Evolutionary conservation across 2,113 vertebrate species (phyloP).

Genomic region (Bubo scandiacus): DNA sequence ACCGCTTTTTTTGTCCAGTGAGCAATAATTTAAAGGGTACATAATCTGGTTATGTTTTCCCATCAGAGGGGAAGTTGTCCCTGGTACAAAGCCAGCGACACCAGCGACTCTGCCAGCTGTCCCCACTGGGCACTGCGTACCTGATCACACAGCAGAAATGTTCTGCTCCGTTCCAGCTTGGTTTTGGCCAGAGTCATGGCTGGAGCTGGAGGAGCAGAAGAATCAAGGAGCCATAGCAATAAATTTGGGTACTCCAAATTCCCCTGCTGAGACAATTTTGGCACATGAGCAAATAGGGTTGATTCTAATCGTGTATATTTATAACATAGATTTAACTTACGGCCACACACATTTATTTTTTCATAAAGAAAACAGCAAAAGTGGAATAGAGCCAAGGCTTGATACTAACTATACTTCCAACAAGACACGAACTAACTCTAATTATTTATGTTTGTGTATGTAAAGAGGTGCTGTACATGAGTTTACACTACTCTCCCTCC

Average conservation of each 20-base stretch:
- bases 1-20: neutral
- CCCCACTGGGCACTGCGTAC: neutral
- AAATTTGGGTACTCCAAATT: neutral
- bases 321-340: neutral
- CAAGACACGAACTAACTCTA: neutral
- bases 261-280: neutral
- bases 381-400: conserved; percentile 5
- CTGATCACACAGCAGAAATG: neutral
- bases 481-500: neutral
- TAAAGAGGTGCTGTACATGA: neutral
- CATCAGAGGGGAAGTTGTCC: neutral
- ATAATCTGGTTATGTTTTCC: neutral
- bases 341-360: conserved; percentile 25
- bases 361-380: neutral
- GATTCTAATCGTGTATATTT: neutral
- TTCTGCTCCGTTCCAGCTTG: neutral
- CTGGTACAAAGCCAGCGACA: neutral
- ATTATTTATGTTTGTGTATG: neutral
- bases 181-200: neutral
- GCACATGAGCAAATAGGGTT: neutral
- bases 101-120: neutral
- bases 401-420: neutral
- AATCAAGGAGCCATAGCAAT: neutral
- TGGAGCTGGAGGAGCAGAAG: neutral
- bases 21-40: neutral